These are phyloP conservation scores for Mola mola DNA, from an alignment of 2,113 vertebrate genomes.

Conservation along the genomic window DNA sequence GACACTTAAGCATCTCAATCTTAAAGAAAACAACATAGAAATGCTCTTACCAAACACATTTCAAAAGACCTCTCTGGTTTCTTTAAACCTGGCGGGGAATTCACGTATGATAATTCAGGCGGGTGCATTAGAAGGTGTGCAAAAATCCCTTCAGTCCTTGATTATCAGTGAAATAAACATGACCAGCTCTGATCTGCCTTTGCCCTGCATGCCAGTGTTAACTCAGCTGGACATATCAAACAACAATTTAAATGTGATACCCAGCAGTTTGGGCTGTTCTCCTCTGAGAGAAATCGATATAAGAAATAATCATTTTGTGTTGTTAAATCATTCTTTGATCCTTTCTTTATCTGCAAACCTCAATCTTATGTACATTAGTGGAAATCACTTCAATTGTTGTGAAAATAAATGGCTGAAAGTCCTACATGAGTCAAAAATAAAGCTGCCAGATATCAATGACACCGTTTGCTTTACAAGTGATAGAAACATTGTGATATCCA, in stretches of 20 bases:
- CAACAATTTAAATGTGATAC: slow-evolving; percentile 75
- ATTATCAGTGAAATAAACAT: slow-evolving; percentile 78
- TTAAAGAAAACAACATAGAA: slow-evolving; percentile 76
- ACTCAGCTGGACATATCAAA: slow-evolving; percentile 76
- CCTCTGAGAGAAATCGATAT: slow-evolving; percentile 73
- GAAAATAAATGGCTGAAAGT: slow-evolving; percentile 75
- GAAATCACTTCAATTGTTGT: slow-evolving; percentile 85
- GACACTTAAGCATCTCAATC: slow-evolving; percentile 78
- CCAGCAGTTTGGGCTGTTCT: slow-evolving; percentile 70
- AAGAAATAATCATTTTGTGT: slow-evolving; percentile 70
- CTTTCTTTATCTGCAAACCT: slow-evolving; percentile 62
- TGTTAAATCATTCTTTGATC: slow-evolving; percentile 46
- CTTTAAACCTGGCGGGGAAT: slow-evolving; percentile 82
- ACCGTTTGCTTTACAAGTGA: slow-evolving; percentile 63
- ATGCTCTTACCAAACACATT: slow-evolving; percentile 73
- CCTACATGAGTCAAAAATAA: slow-evolving; percentile 52
- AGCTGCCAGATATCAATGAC: slow-evolving; percentile 70
- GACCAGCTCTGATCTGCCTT: slow-evolving; percentile 46
- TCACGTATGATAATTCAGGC: slow-evolving; percentile 55
- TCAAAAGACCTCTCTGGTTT: slow-evolving; percentile 67
- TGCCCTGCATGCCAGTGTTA: slow-evolving; percentile 76
- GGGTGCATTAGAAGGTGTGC: slow-evolving; percentile 68
- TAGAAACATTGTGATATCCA: slow-evolving; percentile 17
- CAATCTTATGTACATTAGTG: slow-evolving; percentile 65
- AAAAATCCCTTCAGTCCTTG: slow-evolving; percentile 77